Conservation (phyloP, 2,797 vertebrate genomes). For the Oceanodroma leucorhoa region DNA sequence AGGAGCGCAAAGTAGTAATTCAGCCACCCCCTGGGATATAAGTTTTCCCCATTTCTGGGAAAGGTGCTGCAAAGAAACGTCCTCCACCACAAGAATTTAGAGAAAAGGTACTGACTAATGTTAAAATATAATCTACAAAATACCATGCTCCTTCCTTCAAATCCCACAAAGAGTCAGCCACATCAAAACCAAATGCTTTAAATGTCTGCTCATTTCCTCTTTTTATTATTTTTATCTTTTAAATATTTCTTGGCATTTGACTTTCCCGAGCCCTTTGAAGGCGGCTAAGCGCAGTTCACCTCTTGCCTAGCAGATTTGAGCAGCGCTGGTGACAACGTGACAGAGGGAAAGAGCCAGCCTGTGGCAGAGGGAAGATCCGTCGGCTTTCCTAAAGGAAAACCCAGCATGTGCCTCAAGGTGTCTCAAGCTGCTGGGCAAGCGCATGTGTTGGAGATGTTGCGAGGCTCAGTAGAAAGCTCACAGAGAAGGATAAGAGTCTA, state of each 20-base stretch:
- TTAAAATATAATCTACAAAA: not conserved
- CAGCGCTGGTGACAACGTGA: rapidly evolving
- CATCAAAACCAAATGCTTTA: not conserved
- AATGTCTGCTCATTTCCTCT: not conserved
- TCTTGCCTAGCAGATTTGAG: not conserved
- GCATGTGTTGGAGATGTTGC: not conserved
- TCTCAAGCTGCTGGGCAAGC: not conserved
- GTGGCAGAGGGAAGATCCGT: not conserved
- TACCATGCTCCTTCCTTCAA: not conserved
- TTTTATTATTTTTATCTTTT: not conserved
- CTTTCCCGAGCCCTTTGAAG: not conserved
- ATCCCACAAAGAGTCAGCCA: not conserved
- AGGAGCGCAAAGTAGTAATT: not conserved
- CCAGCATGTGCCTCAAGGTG: not conserved
- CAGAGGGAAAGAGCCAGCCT: not conserved
- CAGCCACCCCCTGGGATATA: too few species aligned
- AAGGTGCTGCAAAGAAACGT: not conserved
- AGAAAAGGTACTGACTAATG: not conserved
- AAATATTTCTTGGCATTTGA: not conserved
- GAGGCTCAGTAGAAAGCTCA: not conserved
- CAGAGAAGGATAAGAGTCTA: not conserved
- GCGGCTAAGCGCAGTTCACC: not conserved
- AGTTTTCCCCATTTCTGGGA: not conserved
- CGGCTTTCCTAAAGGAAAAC: not conserved
- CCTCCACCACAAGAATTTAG: not conserved